These are phyloP conservation scores for Fukomys damarensis DNA, from an alignment of 2,113 vertebrate species.

Conservation along the genomic window DNA sequence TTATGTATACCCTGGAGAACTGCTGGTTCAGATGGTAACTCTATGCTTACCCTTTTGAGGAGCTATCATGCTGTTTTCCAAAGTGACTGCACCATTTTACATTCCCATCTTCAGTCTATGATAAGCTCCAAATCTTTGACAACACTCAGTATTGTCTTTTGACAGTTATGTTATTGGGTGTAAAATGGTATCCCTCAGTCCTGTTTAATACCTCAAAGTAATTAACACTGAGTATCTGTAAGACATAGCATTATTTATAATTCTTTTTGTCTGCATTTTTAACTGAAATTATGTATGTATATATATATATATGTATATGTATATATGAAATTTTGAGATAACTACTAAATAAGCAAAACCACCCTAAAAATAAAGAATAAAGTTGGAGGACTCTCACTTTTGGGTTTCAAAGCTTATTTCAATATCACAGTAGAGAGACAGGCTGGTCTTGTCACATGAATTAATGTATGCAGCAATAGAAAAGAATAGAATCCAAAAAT, in stretches of 20 bases:
- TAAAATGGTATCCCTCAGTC: neutral
- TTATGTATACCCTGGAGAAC: neutral
- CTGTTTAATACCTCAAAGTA: neutral
- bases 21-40: neutral
- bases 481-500: neutral
- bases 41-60: neutral
- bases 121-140: neutral
- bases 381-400: neutral
- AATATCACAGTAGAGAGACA: neutral
- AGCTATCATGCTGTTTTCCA: neutral
- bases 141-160: neutral
- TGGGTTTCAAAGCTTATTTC: slow-evolving; percentile 23
- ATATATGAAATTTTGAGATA: neutral
- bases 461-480: neutral
- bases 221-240: neutral
- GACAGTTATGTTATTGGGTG: neutral
- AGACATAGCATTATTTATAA: neutral
- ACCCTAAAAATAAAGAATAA: slow-evolving; percentile 24
- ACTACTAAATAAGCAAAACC: neutral
- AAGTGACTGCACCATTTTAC: neutral
- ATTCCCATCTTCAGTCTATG: neutral
- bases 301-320: neutral
- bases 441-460: neutral
- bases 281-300: neutral
- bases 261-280: slow-evolving; percentile 24